phyloP scores from a whole-genome alignment of 2,888 invertebrate species.

The Athrips mouffetella region DNA sequence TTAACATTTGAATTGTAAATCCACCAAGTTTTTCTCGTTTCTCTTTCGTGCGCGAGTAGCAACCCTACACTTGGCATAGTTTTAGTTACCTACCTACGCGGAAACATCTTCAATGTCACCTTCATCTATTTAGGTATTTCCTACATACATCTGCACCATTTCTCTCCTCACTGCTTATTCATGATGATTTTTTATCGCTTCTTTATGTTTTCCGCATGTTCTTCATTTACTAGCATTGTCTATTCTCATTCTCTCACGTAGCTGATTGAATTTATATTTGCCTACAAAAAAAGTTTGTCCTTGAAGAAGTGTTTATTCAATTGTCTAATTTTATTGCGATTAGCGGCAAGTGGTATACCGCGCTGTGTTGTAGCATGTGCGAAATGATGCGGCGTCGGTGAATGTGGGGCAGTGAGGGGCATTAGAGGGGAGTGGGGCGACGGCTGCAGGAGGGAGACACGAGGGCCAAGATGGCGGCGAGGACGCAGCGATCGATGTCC shows the following conservation, averaged over 20 bases:
- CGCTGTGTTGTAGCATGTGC: constrained; percentile 43
- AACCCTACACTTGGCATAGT: constrained; percentile 42
- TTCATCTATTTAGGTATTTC: constrained; percentile 50
- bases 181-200: not conserved
- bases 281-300: constrained; percentile 31
- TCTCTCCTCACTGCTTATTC: constrained; percentile 3
- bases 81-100: constrained; percentile 48
- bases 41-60: constrained; percentile 5
- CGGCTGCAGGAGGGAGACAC: constrained; percentile 64
- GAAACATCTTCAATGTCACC: constrained; percentile 62
- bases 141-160: constrained; percentile 29
- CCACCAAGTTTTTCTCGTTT: not conserved
- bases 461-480: constrained; percentile 77
- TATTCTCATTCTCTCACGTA: constrained; percentile 4
- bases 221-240: not conserved
- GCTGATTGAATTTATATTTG: no score
- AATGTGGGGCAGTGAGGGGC: constrained; percentile 75
- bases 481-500: constrained; percentile 77
- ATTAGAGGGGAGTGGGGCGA: constrained; percentile 50
- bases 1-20: no score
- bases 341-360: constrained; percentile 25
- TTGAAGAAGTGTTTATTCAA: constrained; percentile 38
- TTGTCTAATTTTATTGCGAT: constrained; percentile 11
- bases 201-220: not conserved
- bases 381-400: constrained; percentile 68